Evolutionary conservation across 2,888 invertebrate genomes (phyloP), one percentile per base, ranked within the genome.

Genomic region (Oasisia sp.): DNA sequence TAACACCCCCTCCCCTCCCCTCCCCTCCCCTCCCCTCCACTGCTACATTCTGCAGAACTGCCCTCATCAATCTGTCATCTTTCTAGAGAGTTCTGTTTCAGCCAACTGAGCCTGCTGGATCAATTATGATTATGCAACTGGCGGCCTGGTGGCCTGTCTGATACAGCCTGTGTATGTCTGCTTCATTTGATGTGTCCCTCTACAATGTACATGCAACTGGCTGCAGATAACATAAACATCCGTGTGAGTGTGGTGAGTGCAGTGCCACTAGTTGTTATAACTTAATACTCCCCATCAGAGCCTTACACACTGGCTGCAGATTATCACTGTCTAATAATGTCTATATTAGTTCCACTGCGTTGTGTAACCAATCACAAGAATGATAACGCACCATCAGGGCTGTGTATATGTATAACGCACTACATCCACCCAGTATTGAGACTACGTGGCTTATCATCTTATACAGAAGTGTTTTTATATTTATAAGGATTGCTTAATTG

Each of bases 51-150:
- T n/a, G n/a, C 27, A 74, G 74, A 74, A 74, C 27, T 74, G 27
- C 19, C 7, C 19, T 74, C 74, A 74, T 74, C 74, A 74, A 27
- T 74, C 74, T 74, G 74, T 74, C 74, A 74, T 74, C 74, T 27
- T 74, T 74, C 27, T 5, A 27, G 27, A 74, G 74, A 74, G 74
- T 74, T 74, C 74, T 74, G 27, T n/a, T 74, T 74, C 74, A 74
- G 74, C 74, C 14, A 74, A n/a, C 74, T 27, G n/a, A 7, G 74
- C 74, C 74, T 74, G 74, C 27, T 27, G n/a, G n/a, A 74, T 19
- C 74, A 74, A 74, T 74, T 74, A 74, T 74, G 74, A n/a, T 74
- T 74, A 74, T 74, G 74, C 74, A 74, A 74, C 27, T 38, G 38
- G 38, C 38, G 38, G 38, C 38, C 38, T 38, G 27, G n/a, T 5